A percentile compares a stretch with the other conserved stretches of the same genome.
Evolutionary conservation across 64 coral and sea anemone genomes (phyloP).

Genomic region (Anthopleura sola): DNA sequence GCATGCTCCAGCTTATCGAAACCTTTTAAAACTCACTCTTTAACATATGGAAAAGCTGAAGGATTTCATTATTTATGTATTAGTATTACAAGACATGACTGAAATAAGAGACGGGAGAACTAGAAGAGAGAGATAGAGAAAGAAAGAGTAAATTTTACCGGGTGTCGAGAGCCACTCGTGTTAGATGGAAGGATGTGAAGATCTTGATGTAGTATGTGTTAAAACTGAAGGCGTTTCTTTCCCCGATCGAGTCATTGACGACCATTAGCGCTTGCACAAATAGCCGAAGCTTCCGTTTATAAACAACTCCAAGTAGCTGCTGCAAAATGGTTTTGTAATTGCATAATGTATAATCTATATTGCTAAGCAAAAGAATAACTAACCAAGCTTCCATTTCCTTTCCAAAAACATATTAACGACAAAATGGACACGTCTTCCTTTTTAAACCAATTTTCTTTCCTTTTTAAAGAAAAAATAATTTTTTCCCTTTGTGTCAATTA

Average conservation of each 20-base stretch:
- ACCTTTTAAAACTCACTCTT: no score
- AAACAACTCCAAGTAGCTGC: not conserved
- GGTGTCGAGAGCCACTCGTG: not conserved
- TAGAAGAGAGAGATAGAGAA: not conserved
- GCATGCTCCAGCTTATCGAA: no score
- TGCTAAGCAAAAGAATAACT: not conserved
- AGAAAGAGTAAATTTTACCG: not conserved
- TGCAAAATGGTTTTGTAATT: not conserved
- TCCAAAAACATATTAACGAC: not conserved
- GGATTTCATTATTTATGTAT: no score
- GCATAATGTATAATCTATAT: not conserved
- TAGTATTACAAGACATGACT: no score
- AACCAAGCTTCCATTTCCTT: not conserved
- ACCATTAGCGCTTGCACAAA: not conserved
- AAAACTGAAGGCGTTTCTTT: no score
- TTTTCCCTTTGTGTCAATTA: no score
- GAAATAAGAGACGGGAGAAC: not conserved
- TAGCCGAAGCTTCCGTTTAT: not conserved
- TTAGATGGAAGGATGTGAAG: not conserved
- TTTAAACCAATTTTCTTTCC: no score
- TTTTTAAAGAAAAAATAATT: no score
- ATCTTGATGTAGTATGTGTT: not conserved
- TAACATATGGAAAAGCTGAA: no score
- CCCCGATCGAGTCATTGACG: not conserved
- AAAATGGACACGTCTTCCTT: not conserved